Evolutionary conservation across 2,113 vertebrate species (phyloP).

Genomic region (Pomatorhinus ruficollis): DNA sequence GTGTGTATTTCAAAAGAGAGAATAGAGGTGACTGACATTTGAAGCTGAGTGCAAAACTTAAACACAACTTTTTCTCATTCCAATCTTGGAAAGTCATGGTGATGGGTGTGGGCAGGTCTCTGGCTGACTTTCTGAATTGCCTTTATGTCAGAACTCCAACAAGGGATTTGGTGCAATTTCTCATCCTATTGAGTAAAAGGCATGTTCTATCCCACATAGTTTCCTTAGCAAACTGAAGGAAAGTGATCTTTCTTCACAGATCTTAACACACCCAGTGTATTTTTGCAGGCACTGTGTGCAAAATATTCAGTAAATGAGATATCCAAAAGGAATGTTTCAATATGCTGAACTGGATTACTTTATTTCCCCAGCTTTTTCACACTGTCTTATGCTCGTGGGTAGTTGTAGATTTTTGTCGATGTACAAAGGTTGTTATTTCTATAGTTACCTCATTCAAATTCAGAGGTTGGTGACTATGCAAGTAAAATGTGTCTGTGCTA

Average conservation of each 20-base stretch:
- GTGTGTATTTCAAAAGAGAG: background rate
- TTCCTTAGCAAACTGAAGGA: constrained; percentile 8
- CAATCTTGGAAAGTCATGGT: background rate
- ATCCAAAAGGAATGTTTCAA: background rate
- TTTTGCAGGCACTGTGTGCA: background rate
- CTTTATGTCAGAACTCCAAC: background rate
- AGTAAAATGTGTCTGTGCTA: background rate
- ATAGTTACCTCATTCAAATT: background rate
- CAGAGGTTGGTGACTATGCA: background rate
- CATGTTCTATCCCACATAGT: background rate
- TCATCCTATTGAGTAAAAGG: background rate
- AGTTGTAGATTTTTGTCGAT: background rate
- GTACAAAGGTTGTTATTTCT: background rate
- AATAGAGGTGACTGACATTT: background rate
- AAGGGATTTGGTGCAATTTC: background rate
- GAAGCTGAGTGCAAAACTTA: background rate
- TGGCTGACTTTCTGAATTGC: background rate
- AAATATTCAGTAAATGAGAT: background rate
- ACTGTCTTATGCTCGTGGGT: background rate
- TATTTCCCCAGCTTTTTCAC: background rate
- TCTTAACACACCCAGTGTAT: background rate
- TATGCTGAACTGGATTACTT: background rate
- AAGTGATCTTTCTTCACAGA: background rate
- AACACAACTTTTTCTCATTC: background rate
- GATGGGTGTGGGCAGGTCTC: background rate